phyloP scores from a whole-genome alignment of 2,113 vertebrate species.

The western clawed frog (Xenopus tropicalis) region UCB_Xtro_10.0 CM004445.2:87455001-87455500 shows the following conservation, averaged over 20 bases:
- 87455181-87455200: background rate
- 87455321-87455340: background rate
- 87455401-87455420: conserved; percentile 39
- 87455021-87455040: too few species aligned
- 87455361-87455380: conserved; percentile 20
- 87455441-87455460: conserved; percentile 14
- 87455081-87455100: too few species aligned
- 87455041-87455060: too few species aligned
- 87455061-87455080: too few species aligned
- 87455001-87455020: too few species aligned
- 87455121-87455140: too few species aligned
- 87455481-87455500: conserved; percentile 34
- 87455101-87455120: too few species aligned
- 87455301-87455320: background rate
- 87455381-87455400: conserved; percentile 33
- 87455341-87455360: background rate
- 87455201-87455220: background rate
- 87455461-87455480: conserved; percentile 34
- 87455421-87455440: conserved; percentile 17
- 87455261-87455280: background rate
- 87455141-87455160: background rate
- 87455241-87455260: background rate
- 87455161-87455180: background rate
- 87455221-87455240: conserved; percentile 1
- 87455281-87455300: background rate